A percentile compares a stretch with the other conserved stretches of the same genome.
These are phyloP conservation scores for Drosophila neocordata DNA, from an alignment of 1,140 invertebrate species.

Conservation along the genomic window DNA sequence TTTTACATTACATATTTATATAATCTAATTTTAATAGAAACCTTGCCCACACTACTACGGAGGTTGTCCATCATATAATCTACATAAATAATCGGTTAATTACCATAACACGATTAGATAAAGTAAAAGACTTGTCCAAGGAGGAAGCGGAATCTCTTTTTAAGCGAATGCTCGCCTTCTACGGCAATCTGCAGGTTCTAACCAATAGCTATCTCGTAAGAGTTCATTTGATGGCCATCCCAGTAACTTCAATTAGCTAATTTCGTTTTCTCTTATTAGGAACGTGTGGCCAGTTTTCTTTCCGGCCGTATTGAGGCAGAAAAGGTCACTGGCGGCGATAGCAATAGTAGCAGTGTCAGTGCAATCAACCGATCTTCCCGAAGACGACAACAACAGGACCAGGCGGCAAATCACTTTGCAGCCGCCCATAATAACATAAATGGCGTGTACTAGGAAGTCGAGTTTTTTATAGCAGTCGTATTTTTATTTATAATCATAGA, in stretches of 20 bases:
- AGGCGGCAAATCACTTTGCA: conserved; percentile 59
- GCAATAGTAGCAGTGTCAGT: conserved; percentile 19
- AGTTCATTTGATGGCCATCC: not conserved
- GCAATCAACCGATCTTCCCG: conserved; percentile 51
- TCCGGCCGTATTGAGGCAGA: conserved; percentile 81
- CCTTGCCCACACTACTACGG: conserved; percentile 70
- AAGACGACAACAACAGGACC: conserved; percentile 54
- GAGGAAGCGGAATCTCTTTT: conserved; percentile 77
- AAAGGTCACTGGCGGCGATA: conserved; percentile 73
- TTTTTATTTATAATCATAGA: conserved; percentile 81
- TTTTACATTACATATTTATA: too few species aligned
- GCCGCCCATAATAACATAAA: conserved; percentile 80
- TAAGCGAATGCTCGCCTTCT: conserved; percentile 69
- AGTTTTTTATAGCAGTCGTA: conserved; percentile 77
- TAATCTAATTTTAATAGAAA: conserved; percentile 31
- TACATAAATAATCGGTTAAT: conserved; percentile 73
- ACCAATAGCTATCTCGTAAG: conserved; percentile 74
- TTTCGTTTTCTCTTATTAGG: conserved; percentile 38
- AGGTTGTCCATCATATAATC: conserved; percentile 73
- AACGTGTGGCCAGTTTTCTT: conserved; percentile 75
- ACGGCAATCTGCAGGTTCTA: conserved; percentile 65
- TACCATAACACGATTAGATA: conserved; percentile 73
- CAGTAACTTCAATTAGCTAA: not conserved
- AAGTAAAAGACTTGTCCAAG: conserved; percentile 70
- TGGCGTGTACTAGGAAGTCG: conserved; percentile 79